Percentiles rank a stretch among this genome's conserved stretches.
Evolutionary conservation across 2,888 invertebrate genomes (phyloP).

Genomic region (Hypselothyrea guttata): DNA sequence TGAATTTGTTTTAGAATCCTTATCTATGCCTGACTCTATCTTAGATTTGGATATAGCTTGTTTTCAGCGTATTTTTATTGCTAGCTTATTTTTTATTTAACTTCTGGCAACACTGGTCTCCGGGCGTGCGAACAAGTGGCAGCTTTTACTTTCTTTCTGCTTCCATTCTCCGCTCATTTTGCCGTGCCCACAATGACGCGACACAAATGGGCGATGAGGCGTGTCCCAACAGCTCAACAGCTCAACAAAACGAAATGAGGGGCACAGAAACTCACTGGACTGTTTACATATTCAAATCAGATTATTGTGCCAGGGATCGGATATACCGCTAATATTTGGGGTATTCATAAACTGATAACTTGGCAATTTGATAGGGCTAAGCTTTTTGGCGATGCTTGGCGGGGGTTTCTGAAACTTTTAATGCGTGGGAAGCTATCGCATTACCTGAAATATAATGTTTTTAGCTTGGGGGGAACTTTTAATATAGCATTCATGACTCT

Average conservation of each 20-base stretch:
- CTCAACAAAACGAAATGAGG: conserved; percentile 2
- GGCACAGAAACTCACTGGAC: conserved; percentile 1
- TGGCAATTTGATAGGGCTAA: neutral
- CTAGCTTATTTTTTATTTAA: no score
- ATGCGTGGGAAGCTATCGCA: no score
- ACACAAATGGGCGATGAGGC: conserved; percentile 35
- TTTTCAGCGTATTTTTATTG: no score
- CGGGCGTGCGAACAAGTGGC: conserved; percentile 40
- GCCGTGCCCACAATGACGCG: conserved; percentile 52
- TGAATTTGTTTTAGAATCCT: no score
- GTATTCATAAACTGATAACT: conserved; percentile 1
- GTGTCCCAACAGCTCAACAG: conserved; percentile 8
- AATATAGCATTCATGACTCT: no score
- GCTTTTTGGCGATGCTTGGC: no score
- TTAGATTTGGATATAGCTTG: no score
- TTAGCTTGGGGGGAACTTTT: no score
- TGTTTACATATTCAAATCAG: conserved; percentile 4
- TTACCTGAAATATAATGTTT: no score
- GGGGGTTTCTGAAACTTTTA: conserved; percentile 2
- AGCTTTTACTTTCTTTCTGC: conserved; percentile 12
- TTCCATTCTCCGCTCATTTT: conserved; percentile 45
- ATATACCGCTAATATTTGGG: conserved; percentile 1
- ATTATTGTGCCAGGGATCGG: neutral
- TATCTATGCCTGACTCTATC: no score
- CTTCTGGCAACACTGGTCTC: no score